Conservation (phyloP, 2,888 invertebrate genomes). For the Stictocephala bisonia region DNA sequence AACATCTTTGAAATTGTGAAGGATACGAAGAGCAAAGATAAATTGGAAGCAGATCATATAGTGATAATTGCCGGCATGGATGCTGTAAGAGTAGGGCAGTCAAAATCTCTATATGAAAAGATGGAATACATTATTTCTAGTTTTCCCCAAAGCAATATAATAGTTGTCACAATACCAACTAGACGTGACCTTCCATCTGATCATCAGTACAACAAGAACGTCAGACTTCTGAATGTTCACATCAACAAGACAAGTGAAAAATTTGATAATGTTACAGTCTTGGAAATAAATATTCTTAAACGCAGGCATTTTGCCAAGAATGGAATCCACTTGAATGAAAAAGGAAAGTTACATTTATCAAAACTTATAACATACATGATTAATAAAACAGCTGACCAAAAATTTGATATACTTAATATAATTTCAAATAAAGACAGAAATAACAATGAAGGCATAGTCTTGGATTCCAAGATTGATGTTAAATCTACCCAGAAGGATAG, state of each 20-base stretch:
- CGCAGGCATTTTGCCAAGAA: slow-evolving; percentile 29
- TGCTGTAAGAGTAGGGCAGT: neutral
- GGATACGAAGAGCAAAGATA: slow-evolving; percentile 7
- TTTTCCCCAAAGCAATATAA: neutral
- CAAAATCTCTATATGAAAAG: slow-evolving; percentile 13
- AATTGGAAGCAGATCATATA: slow-evolving; percentile 7
- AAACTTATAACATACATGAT: slow-evolving; percentile 18
- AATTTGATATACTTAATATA: too few relatives aligned
- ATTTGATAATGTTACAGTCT: neutral
- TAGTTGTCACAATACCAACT: slow-evolving; percentile 1
- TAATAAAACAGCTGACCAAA: too few relatives aligned
- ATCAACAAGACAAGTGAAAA: slow-evolving; percentile 10
- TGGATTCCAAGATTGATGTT: too few relatives aligned
- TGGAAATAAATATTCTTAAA: slow-evolving; percentile 8
- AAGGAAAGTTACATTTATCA: slow-evolving; percentile 3
- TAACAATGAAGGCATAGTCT: too few relatives aligned
- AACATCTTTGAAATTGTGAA: slow-evolving; percentile 13
- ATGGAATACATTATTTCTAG: slow-evolving; percentile 13
- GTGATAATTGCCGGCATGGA: slow-evolving; percentile 11
- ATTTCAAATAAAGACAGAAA: too few relatives aligned
- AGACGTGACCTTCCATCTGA: neutral
- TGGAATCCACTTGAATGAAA: slow-evolving; percentile 15
- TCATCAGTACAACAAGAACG: neutral
- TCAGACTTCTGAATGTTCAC: slow-evolving; percentile 9
- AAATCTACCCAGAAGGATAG: neutral